A percentile compares a stretch with the other conserved stretches of the same genome.
phyloP scores from a whole-genome alignment of 2,113 vertebrate genomes.

The Varanus komodoensis region DNA sequence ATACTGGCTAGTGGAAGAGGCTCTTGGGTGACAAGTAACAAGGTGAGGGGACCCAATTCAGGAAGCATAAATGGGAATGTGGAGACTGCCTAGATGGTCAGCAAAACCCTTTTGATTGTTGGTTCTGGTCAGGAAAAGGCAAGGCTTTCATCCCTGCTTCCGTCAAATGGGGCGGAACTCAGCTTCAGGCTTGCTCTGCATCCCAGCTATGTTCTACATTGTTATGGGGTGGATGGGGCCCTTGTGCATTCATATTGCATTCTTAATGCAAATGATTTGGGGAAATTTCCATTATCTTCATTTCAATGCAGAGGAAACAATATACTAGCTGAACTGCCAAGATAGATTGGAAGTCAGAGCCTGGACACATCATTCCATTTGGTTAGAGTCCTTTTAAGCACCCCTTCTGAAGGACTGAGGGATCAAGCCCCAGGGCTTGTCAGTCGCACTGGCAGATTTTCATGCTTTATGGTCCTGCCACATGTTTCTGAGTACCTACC shows the following conservation, averaged over 20 bases:
- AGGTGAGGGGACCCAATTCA: too few species aligned
- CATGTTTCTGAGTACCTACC: too few species aligned
- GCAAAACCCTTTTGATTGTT: neutral
- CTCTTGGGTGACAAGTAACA: too few species aligned
- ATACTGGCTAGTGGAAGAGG: neutral
- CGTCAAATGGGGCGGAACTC: neutral
- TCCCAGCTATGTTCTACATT: neutral
- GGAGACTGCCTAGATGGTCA: neutral
- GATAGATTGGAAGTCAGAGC: neutral
- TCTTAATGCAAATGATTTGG: neutral
- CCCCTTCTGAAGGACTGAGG: neutral
- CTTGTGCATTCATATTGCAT: neutral
- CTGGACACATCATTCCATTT: neutral
- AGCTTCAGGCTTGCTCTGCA: neutral
- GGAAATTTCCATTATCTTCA: neutral
- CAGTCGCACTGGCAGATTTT: neutral
- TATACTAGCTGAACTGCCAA: neutral
- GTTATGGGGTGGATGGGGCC: neutral
- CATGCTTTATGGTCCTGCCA: too few species aligned
- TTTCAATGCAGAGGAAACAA: neutral
- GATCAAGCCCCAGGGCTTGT: neutral
- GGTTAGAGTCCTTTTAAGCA: neutral
- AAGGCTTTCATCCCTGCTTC: too few species aligned
- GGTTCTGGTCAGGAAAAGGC: too few species aligned
- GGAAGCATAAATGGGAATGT: neutral